Conservation (phyloP, 2,113 vertebrate species). For the Ellobius talpinus region DNA sequence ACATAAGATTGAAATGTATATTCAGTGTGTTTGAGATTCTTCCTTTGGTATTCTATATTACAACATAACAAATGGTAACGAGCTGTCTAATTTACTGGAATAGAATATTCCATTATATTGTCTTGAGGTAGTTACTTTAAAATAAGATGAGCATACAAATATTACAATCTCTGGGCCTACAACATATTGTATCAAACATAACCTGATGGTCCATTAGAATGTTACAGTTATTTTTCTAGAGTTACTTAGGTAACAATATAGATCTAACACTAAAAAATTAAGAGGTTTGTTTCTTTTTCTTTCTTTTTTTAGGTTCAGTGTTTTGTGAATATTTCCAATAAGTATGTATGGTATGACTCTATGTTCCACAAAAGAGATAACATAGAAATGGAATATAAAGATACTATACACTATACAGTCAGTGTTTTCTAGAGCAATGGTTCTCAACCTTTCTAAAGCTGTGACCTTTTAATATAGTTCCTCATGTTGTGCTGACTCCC, state of each 20-base stretch:
- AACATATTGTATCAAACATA: background rate
- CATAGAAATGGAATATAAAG: background rate
- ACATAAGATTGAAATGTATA: background rate
- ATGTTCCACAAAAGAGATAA: background rate
- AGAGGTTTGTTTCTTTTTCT: background rate
- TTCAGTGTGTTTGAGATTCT: background rate
- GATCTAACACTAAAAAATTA: background rate
- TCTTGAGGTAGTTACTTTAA: background rate
- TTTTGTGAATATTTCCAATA: background rate
- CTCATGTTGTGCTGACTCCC: background rate
- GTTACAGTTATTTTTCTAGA: background rate
- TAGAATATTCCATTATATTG: background rate
- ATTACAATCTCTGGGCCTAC: background rate
- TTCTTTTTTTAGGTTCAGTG: background rate
- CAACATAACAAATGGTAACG: background rate
- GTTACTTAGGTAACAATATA: background rate
- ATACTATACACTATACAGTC: background rate
- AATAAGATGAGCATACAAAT: background rate
- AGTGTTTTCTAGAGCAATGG: background rate
- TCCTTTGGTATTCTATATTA: too few relatives aligned
- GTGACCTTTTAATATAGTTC: fast-evolving
- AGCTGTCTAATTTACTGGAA: background rate
- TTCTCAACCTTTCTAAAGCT: background rate
- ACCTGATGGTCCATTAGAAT: background rate
- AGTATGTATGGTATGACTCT: background rate